Evolutionary conservation across 2,888 invertebrate genomes (phyloP).

Genomic region (Selenia dentaria): DNA sequence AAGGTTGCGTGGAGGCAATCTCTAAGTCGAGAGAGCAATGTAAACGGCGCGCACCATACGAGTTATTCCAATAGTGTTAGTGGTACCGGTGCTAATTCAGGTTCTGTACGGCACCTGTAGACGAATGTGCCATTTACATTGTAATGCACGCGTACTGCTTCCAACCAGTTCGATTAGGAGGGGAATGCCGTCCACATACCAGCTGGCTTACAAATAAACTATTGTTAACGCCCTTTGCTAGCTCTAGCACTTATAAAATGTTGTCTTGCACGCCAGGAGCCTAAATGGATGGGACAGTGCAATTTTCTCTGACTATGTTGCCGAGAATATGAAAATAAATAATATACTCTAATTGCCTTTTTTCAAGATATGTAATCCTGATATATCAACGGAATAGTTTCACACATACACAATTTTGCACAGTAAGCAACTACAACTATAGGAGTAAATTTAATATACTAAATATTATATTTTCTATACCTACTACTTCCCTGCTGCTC

Average conservation of each 20-base stretch:
- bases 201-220: slow-evolving; percentile 30
- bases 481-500: no score
- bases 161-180: slow-evolving; percentile 76
- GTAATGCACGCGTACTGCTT: slow-evolving; percentile 73
- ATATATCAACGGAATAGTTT: no score
- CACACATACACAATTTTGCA: no score
- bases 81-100: slow-evolving; percentile 57
- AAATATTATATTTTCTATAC: no score
- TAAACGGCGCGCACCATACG: slow-evolving; percentile 47
- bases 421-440: no score
- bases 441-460: no score
- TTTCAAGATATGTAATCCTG: no score
- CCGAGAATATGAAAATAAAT: slow-evolving; percentile 3
- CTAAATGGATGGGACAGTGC: slow-evolving; percentile 20
- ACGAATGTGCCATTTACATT: slow-evolving; percentile 80
- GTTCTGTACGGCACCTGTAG: slow-evolving; percentile 75
- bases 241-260: slow-evolving; percentile 19
- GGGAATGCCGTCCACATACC: slow-evolving; percentile 72
- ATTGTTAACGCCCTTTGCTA: slow-evolving; percentile 27
- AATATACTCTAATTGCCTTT: slow-evolving; percentile 6
- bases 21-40: slow-evolving; percentile 48
- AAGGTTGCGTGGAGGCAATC: slow-evolving; percentile 21
- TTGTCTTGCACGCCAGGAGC: slow-evolving; percentile 15
- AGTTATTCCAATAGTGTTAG: slow-evolving; percentile 47
- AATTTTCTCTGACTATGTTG: slow-evolving; percentile 17